Evolutionary conservation across 2,888 invertebrate genomes (phyloP), one percentile per base, ranked within the genome.

Genomic region (Hyalella azteca): DNA sequence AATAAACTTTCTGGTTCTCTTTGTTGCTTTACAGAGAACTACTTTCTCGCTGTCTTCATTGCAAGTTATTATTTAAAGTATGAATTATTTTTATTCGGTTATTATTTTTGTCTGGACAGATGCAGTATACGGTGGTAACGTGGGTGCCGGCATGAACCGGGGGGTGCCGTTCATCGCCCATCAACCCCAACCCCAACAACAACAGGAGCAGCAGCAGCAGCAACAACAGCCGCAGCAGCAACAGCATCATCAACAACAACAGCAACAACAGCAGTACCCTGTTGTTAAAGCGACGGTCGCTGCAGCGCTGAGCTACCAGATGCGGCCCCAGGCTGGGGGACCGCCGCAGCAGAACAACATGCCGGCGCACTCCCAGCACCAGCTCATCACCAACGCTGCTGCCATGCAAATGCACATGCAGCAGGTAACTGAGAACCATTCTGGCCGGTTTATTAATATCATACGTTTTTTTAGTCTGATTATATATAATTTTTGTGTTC

Each of bases 81-180:
- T n/a, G n/a, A n/a, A n/a, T 19, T 15, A 59, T 59, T 2, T 32
- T 29, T 26, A n/a, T 59, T 15, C 26, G 11, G 26, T 59, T 26
- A 13, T 59, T 59, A 11, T 32, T 59, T 59, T 59, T 66, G 19
- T 1, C 29, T 36, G 29, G 13, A 3, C 59, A 59, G 66, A 66
- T 66, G 66, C 36, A n/a, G 32, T 66, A 36, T 66, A 29, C 39
- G 19, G 36, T 36, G 19, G 19, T 19, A 66, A 1, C 13, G 66
- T 66, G 22, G 54, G 54, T 9, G 54, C 54, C 22, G 26, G 54
- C 54, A 54, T 54, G 66, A 66, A 36, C 36, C 66, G 66, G 7
- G 9, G 4, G 66, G 36, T 66, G 36, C 19, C 32, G 66, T 66
- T 36, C 66, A n/a, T 66, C 3, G 15, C 66, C 19, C 66, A 66